Percentiles rank a stretch among this genome's conserved stretches.
phyloP scores from a whole-genome alignment of 2,113 vertebrate genomes.

The Grallaria varia region DNA sequence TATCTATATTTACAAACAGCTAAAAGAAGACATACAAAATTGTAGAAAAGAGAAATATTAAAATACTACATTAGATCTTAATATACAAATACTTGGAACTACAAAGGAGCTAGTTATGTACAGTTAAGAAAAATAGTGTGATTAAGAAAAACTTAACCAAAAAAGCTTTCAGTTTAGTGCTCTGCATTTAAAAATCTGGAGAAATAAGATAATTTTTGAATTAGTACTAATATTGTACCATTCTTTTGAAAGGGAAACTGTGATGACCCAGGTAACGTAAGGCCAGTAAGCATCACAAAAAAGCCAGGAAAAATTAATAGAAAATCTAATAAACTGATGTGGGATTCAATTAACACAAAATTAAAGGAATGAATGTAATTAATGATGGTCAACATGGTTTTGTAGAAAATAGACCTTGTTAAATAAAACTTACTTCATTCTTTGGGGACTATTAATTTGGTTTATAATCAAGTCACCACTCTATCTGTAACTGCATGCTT shows the following conservation, averaged over 20 bases:
- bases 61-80: background rate
- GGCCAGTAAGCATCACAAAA: constrained; percentile 1
- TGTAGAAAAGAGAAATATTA: background rate
- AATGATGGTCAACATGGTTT: constrained; percentile 42
- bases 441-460: constrained; percentile 39
- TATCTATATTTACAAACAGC: background rate
- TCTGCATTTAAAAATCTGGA: background rate
- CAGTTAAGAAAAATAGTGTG: background rate
- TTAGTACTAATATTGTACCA: background rate
- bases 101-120: background rate
- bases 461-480: background rate
- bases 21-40: background rate
- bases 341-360: constrained; percentile 50
- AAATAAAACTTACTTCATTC: constrained; percentile 33
- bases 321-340: constrained; percentile 25
- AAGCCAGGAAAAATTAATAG: constrained; percentile 7
- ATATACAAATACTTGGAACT: background rate
- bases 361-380: constrained; percentile 49
- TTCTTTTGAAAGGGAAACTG: background rate
- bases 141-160: background rate
- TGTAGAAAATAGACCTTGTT: constrained; percentile 35
- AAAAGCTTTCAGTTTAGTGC: background rate
- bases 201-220: background rate
- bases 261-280: background rate
- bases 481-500: background rate